Percentiles rank a stretch among this genome's conserved stretches.
Conservation (phyloP, 2,113 vertebrate species). For the Dascyllus trimaculatus region DNA sequence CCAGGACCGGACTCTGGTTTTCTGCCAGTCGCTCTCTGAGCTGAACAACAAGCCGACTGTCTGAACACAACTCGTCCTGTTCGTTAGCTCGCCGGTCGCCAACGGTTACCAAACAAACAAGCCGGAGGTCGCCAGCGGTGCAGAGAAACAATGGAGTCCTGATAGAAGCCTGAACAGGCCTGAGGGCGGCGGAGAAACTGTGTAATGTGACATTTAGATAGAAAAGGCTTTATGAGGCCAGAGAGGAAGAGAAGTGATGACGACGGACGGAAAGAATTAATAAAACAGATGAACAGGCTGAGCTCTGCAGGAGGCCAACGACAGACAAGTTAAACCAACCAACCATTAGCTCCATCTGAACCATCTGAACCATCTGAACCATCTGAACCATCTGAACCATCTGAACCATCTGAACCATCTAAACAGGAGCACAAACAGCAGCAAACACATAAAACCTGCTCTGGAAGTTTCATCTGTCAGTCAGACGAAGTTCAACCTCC, state of each 20-base stretch:
- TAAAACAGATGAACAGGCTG: neutral
- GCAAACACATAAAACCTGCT: too few relatives aligned
- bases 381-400: too few relatives aligned
- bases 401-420: too few relatives aligned
- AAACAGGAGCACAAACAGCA: too few relatives aligned
- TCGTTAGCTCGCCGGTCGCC: neutral
- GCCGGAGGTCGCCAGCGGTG: neutral
- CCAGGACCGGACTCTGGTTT: neutral
- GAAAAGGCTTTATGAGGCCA: neutral
- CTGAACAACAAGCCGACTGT: slow-evolving; percentile 34
- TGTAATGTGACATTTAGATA: slow-evolving; percentile 52
- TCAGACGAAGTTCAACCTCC: too few relatives aligned
- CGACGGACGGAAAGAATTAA: slow-evolving; percentile 28
- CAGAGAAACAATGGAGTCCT: slow-evolving; percentile 47
- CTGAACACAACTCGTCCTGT: slow-evolving; percentile 5
- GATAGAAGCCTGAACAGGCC: slow-evolving; percentile 12
- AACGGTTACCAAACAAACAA: neutral
- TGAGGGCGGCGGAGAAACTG: neutral
- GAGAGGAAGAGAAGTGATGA: slow-evolving; percentile 8
- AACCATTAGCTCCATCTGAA: too few relatives aligned
- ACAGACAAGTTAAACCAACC: too few relatives aligned
- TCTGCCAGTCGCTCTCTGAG: slow-evolving; percentile 17
- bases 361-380: too few relatives aligned
- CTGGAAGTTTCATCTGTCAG: too few relatives aligned
- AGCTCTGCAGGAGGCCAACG: neutral